Base-by-base conservation (phyloP, 2,797 vertebrate genomes). In the Rhinichthys osculus region DNA sequence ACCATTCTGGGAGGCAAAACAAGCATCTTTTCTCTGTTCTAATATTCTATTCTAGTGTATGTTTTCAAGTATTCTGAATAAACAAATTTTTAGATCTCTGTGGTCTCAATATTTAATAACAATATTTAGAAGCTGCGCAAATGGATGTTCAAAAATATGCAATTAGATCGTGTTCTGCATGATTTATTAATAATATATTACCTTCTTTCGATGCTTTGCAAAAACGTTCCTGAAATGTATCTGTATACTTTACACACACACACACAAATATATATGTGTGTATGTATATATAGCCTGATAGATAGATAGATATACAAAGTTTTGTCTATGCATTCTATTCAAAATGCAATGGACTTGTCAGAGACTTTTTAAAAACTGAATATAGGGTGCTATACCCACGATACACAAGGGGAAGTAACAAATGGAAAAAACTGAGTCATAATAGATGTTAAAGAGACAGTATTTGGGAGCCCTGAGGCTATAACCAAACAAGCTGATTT, bases 381-480 rank as follows among this genome's bases (percentile, higher is more conserved):
- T 16, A 64, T 30, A 4, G 8, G 2, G 50, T 10, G 1, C 30
- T 54, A 14, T 52, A 76, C 30, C 19, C 50, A 76, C 1, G 4
- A 54, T 35, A 52, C 30, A 54, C 17, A 76, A 52, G 30, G 27
- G 17, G 1, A 76, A 17, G 47, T 76, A 54, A 33, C 30, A 35
- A 54, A 76, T 76, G 50, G 19, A 52, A 23, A 76, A 30, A 76
- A 50, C 9, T 13, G 47, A 76, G 30, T 52, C 72, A 76, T 6
- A 54, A 54, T 52, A 54, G 50, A 76, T 76, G 19, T 14, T 77
- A 57, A 59, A 78, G 21, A 59, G 40, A 59, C 52, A 3, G 35
- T 72, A 81, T 81, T 81, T 80, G 16, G 69, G 77, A 23, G 67
- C 67, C 84, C 84, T 38, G 21, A 50, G 84, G 84, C 84, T 35